Percentiles rank a stretch among this genome's conserved stretches.
Evolutionary conservation across 2,888 invertebrate species (phyloP).

Genomic region (Acleris sparsana): DNA sequence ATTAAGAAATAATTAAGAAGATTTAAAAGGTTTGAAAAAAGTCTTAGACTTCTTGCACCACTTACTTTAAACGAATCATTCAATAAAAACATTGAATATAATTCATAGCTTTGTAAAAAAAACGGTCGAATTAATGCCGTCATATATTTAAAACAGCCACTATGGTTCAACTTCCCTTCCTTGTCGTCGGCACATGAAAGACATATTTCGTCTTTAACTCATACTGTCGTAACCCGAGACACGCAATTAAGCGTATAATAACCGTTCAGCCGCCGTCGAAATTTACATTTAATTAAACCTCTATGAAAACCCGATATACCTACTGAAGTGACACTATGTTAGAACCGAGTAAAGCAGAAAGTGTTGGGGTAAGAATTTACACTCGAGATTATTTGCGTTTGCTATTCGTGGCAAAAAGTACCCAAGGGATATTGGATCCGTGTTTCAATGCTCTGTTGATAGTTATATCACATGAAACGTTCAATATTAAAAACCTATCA

Average conservation of each 20-base stretch:
- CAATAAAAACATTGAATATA: no score
- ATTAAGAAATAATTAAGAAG: no score
- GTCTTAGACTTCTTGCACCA: no score
- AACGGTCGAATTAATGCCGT: no score
- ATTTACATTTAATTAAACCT: conserved; percentile 36
- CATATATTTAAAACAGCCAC: background rate
- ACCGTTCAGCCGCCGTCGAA: conserved; percentile 27
- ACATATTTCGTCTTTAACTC: background rate
- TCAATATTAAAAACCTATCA: no score
- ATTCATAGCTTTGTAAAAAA: no score
- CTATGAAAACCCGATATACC: conserved; percentile 34
- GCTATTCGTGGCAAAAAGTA: background rate
- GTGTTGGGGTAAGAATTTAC: conserved; percentile 1
- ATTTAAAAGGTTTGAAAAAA: no score
- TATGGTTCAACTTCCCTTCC: background rate
- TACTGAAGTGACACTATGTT: conserved; percentile 33
- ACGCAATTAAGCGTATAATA: conserved; percentile 33
- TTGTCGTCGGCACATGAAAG: background rate
- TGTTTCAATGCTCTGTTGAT: no score
- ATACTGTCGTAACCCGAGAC: conserved; percentile 21
- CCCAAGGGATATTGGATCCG: no score
- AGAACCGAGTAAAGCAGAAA: background rate
- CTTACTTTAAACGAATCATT: no score
- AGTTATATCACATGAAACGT: no score
- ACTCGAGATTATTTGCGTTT: background rate